Evolutionary conservation across 1,140 invertebrate species (phyloP).

Genomic region (Drosophila ambigua): DNA sequence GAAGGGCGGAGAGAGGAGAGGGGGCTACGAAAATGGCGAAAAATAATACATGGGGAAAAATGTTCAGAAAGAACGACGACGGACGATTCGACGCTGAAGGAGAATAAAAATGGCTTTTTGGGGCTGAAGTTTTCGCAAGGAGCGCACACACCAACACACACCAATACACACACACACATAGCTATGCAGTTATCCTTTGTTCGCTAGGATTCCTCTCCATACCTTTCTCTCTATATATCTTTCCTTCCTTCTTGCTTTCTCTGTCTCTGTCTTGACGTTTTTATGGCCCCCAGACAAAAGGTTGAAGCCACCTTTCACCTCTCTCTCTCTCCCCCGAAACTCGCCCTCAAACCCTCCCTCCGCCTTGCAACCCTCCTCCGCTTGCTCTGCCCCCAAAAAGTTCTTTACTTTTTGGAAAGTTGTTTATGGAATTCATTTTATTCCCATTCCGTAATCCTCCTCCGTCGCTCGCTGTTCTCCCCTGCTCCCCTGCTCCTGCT

Average conservation of each 20-base stretch:
- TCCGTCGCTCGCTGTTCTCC: constrained; percentile 4
- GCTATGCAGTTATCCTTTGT: constrained; percentile 72
- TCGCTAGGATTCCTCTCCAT: constrained; percentile 57
- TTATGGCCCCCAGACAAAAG: constrained; percentile 70
- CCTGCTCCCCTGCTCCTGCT: constrained; percentile 19
- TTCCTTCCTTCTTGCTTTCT: not conserved
- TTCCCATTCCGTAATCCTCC: constrained; percentile 34
- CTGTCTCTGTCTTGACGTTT: constrained; percentile 38
- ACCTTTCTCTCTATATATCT: constrained; percentile 8
- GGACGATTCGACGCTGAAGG: constrained; percentile 33
- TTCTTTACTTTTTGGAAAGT: constrained; percentile 73
- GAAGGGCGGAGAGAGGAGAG: not conserved
- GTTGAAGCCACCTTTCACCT: constrained; percentile 45
- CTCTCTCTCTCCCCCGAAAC: not conserved
- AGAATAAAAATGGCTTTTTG: constrained; percentile 70
- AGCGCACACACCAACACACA: constrained; percentile 19
- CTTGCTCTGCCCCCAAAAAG: constrained; percentile 17
- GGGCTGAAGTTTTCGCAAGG: constrained; percentile 62
- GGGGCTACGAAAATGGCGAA: constrained; percentile 69
- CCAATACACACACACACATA: constrained; percentile 10
- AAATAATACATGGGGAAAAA: constrained; percentile 65
- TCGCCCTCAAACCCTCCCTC: too few relatives aligned
- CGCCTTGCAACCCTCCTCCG: too few relatives aligned
- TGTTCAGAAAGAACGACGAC: constrained; percentile 57
- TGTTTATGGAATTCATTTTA: constrained; percentile 82